Evolutionary conservation across 1,140 invertebrate genomes (phyloP).

Genomic region (Lepidurus packardi): DNA sequence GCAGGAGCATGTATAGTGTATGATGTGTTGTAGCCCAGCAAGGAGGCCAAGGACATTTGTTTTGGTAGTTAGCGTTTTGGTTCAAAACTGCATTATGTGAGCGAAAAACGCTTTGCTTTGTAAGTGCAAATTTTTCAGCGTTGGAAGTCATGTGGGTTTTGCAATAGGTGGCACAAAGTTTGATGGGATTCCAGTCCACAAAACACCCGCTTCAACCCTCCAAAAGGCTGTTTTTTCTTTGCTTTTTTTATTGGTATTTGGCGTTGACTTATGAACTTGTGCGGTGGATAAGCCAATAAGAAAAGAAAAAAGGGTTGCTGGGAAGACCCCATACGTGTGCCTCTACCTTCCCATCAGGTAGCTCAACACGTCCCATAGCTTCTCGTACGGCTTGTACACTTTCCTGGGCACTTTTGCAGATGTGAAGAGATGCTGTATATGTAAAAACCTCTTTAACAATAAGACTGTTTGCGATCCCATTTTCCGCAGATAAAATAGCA

Average conservation of each 20-base stretch:
- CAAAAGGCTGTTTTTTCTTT: neutral
- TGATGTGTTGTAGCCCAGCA: too few relatives aligned
- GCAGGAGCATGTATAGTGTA: too few relatives aligned
- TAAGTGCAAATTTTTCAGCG: neutral
- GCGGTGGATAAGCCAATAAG: neutral
- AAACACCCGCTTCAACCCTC: neutral
- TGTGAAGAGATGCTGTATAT: constrained; percentile 12
- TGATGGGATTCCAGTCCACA: neutral
- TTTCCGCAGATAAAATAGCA: neutral
- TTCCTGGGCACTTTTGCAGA: neutral
- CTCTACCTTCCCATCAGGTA: neutral
- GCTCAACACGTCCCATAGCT: neutral
- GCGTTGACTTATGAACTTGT: constrained; percentile 20
- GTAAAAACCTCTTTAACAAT: neutral
- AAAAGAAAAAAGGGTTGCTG: neutral
- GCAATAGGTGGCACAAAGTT: neutral
- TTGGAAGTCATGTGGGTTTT: neutral
- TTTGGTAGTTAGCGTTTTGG: too few relatives aligned
- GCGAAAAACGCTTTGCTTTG: neutral
- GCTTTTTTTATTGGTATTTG: neutral
- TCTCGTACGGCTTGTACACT: neutral
- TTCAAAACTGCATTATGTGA: neutral
- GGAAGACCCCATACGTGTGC: neutral
- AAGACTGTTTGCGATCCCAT: neutral
- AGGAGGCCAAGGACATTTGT: too few relatives aligned